Base-by-base conservation (phyloP, 2,113 vertebrate genomes). In the Cololabis saira region DNA sequence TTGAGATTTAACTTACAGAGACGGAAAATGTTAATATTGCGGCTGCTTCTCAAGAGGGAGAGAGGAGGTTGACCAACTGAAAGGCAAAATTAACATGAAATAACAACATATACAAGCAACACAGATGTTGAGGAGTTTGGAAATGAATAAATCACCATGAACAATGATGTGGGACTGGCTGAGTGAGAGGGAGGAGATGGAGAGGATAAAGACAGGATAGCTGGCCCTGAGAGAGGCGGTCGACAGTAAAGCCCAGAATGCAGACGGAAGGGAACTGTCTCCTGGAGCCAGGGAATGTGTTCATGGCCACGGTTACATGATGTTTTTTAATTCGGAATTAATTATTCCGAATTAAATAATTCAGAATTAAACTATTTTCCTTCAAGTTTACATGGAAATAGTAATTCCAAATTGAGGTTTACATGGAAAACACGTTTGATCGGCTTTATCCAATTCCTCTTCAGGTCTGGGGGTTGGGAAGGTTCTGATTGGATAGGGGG, bases 231-330 rank as follows among this genome's bases (percentile, higher is more conserved):
- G 55, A 86, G 71, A 71, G 74, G 74, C 42, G 61, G 80, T 57
- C 65, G 84, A 83, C 77, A 76, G 61, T 81, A 69, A 81, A 85
- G 57, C 78, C 70, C 65, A 71, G 60, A 81, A 72, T 55, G 48
- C 59, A 68, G 53, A 74, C 71, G 57, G 33, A 81, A 85, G 60
- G 68, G 43, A 72, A 81, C 71, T 55, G 58, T 53, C 61, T 56
- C 13, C 63, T 47, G 65, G 63, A 69, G 58, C 52, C 60, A 52
- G 49, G 24, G 66, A 53, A 78, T 30, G 44, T 52, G 42, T 61
- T 45, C 19, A 24, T 37, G 66, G n/a, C n/a, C n/a, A n/a, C n/a
- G n/a, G n/a, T n/a, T n/a, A n/a, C n/a, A n/a, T n/a, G n/a, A n/a
- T n/a, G n/a, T n/a, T n/a, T n/a, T n/a, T n/a, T n/a, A n/a, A n/a